Base-by-base conservation (phyloP, 2,888 invertebrate genomes). In the Metallyticus violacea region DNA sequence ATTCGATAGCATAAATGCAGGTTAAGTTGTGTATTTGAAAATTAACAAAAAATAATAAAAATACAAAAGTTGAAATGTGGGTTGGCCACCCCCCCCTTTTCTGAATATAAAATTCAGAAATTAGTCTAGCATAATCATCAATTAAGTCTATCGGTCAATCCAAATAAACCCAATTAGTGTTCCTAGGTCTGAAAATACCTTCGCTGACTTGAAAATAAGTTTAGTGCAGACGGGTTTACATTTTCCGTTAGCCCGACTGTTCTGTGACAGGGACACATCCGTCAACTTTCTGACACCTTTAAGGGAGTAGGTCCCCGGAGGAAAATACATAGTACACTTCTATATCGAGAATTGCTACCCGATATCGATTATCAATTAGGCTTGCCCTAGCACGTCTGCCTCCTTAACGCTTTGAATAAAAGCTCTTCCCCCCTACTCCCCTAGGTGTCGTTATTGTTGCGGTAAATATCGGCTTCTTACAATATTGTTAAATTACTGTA, bases 351-450 rank as follows among this genome's bases (percentile, higher is more conserved):
- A 82, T 82, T 82, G 29, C 76, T 76, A 76, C 62, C 26, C 76
- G 76, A 29, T 82, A 82, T 82, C 82, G 82, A 82, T 82, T 82
- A 82, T 82, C 76, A 82, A 82, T 82, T 82, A 82, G 26, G 82
- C 27, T 62, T 82, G 6, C 82, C 76, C 9, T 62, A 82, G 30
- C 27, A 82, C 62, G 26, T 62, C 40, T 62, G 40, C 40, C 40
- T 62, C 40, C 40, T 62, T 62, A 62, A 62, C 40, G 40, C 40
- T 62, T 62, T 62, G 40, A 62, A 62, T 15, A 62, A 62, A 62
- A 62, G 40, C 15, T 22, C 40, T 22, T 15, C 40, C 40, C 40
- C 22, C 22, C 22, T 22, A 62, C 40, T 62, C 40, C 40, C 40
- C 7, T 15, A 62, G 40, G 40, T 62, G 40, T 62, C 40, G 40